These are phyloP conservation scores for Bombus vancouverensis DNA, from an alignment of 1,140 invertebrate species.

Conservation along the genomic window DNA sequence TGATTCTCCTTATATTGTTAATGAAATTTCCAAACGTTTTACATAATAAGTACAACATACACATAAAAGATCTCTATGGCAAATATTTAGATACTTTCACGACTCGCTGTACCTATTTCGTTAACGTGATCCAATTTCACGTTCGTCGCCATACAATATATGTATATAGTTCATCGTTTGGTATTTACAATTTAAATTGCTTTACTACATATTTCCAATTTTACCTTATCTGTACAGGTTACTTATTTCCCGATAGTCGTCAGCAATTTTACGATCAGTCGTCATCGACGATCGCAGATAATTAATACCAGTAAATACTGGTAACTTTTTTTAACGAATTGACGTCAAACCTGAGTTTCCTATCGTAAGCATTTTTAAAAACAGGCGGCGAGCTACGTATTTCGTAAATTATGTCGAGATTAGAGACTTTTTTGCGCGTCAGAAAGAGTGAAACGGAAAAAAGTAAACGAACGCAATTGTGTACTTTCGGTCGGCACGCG, in stretches of 20 bases:
- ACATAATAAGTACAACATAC: too few species aligned
- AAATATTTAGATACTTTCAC: too few species aligned
- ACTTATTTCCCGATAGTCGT: slow-evolving; percentile 8
- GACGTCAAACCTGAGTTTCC: slow-evolving; percentile 55
- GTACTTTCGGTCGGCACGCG: not conserved
- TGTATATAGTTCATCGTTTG: not conserved
- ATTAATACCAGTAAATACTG: slow-evolving; percentile 28
- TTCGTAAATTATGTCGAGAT: not conserved
- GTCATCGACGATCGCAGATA: slow-evolving; percentile 37
- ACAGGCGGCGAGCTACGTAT: not conserved
- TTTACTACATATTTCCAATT: not conserved
- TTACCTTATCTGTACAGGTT: not conserved
- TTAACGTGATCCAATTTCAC: not conserved
- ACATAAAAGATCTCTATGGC: too few species aligned
- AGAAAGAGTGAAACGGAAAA: not conserved
- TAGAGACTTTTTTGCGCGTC: not conserved
- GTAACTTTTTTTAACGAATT: slow-evolving; percentile 49
- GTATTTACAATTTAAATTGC: not conserved
- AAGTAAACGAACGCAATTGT: not conserved
- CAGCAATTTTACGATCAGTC: slow-evolving; percentile 9
- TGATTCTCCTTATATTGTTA: too few species aligned
- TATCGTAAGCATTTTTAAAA: slow-evolving; percentile 27
- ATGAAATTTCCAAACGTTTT: too few species aligned
- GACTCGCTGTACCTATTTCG: too few species aligned
- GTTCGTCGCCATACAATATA: not conserved